phyloP scores from a whole-genome alignment of 1,140 invertebrate genomes.

The Globodera ellingtonae region DNA sequence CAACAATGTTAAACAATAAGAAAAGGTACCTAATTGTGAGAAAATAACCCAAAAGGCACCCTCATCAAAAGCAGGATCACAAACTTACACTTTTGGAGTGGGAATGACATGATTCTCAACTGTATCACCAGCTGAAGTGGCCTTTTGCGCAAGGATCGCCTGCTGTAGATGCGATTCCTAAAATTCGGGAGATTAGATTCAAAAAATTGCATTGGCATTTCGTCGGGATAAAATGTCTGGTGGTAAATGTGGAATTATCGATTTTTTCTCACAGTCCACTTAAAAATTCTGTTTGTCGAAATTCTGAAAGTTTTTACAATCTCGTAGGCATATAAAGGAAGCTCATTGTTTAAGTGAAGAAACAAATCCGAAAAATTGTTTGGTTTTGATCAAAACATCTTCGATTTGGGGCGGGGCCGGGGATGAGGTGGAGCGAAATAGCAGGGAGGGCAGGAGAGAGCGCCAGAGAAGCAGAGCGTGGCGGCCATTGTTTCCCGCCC shows the following conservation, averaged over 20 bases:
- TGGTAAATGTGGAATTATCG: conserved; percentile 5
- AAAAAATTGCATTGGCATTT: conserved; percentile 18
- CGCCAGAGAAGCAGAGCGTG: conserved; percentile 36
- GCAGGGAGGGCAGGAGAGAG: conserved; percentile 18
- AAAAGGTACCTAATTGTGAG: not conserved
- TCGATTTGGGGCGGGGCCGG: not conserved
- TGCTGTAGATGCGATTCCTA: conserved; percentile 51
- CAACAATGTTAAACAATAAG: not conserved
- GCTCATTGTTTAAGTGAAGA: not conserved
- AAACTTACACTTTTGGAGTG: conserved; percentile 33
- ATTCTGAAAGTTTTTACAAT: not conserved
- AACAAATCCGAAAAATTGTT: not conserved
- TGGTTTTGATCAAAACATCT: not conserved
- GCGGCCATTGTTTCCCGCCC: conserved; percentile 30
- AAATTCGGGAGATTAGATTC: not conserved
- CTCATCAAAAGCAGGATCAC: not conserved
- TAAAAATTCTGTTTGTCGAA: not conserved
- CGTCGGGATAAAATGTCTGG: conserved; percentile 21
- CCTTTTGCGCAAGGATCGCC: conserved; percentile 49
- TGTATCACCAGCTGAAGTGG: conserved; percentile 41
- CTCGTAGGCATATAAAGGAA: not conserved
- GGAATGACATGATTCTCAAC: conserved; percentile 49
- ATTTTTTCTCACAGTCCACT: not conserved
- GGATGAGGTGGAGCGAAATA: conserved; percentile 11
- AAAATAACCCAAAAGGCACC: no score